Evolutionary conservation across 2,113 vertebrate species (phyloP), one percentile per base, ranked within the genome.

Genomic region (Hydrolagus affinis): DNA sequence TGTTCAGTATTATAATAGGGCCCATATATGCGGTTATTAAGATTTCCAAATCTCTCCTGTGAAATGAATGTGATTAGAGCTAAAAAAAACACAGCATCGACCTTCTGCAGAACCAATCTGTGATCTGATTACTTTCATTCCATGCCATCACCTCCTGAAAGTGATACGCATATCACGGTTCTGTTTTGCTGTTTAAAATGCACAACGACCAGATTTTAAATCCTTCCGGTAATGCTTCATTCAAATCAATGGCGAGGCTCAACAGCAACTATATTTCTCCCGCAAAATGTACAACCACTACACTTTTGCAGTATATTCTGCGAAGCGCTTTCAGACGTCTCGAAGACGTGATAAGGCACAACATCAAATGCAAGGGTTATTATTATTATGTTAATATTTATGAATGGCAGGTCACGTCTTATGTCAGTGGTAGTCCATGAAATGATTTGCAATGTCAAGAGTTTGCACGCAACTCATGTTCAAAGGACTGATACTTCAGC

Each of bases 1-100:
- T 68, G 4, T 78, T 66, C 23, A 66, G 25, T 66, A 83, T 83
- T 66, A 62, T 30, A 83, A 30, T 32, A 8, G 23, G 59, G 15
- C 59, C 62, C 59, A 62, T 64, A 15, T 80, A n/a, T n/a, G n/a
- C n/a, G 76, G 60, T 83, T 64, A 83, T 83, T 83, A 83, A 83
- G 78, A 19, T 14, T 9, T 66, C 60, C 15, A 32, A 32, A 66
- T 66, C 78, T 83, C 78, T 83, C 62, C 62, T 83, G 78, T 28
- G 11, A 15, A 83, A 83, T 83, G 78, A 83, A 83, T 64, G 62
- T 28, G 8, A 66, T 83, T 83, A 83, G 78, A 83, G 62, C 30
- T 83, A 28, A 66, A 83, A 28, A 28, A 66, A 83, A 28, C 78
- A 68, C 15, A 66, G 66, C 66, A 68, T 83, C 28, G 23, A 66